Conservation (phyloP, 23 tunicate species). For the Phallusia fumigata region DNA sequence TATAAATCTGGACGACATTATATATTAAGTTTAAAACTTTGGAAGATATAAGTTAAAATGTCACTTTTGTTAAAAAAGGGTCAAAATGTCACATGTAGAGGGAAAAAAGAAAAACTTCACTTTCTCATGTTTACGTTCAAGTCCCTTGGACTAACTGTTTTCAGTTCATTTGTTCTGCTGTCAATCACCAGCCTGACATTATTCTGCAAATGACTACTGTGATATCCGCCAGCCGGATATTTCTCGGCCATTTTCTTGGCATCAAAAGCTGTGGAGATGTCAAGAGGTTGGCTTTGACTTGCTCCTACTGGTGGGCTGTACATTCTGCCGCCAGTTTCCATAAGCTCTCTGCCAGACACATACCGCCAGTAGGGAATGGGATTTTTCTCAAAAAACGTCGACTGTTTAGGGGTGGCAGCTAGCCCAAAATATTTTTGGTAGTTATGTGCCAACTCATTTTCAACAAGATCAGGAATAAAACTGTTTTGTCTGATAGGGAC, state of each 20-base stretch:
- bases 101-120: background rate
- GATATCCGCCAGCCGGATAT: background rate
- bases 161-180: conserved; percentile 60
- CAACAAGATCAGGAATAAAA: conserved; percentile 41
- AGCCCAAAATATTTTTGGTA: conserved; percentile 40
- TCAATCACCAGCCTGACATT: conserved; percentile 55
- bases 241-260: conserved; percentile 8
- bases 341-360: conserved; percentile 58
- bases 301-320: background rate
- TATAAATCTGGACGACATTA: no score
- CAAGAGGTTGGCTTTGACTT: background rate
- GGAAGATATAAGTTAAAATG: background rate
- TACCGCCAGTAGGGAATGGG: conserved; percentile 46
- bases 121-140: background rate
- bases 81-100: no score
- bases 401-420: background rate
- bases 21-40: background rate
- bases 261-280: background rate
- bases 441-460: conserved; percentile 28
- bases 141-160: conserved; percentile 28
- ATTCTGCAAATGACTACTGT: conserved; percentile 19
- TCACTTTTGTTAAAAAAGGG: background rate
- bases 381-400: conserved; percentile 8
- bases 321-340: conserved; percentile 38
- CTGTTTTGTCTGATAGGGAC: conserved; percentile 4